Evolutionary conservation across 2,797 vertebrate species (phyloP), one percentile per base, ranked within the genome.

Genomic region (Helicolenus hilgendorfi): DNA sequence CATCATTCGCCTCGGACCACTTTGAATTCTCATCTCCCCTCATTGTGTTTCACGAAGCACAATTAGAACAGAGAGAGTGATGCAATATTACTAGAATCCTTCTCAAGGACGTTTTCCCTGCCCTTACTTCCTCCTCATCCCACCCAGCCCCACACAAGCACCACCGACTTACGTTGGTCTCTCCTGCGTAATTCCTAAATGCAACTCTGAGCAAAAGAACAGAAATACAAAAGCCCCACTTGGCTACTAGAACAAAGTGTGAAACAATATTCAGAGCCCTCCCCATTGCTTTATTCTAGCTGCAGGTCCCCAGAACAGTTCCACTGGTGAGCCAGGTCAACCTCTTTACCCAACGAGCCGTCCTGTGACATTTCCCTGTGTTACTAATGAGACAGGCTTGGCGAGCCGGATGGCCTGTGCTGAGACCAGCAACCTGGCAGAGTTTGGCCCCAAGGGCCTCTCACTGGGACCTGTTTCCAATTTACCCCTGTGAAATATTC

Each of bases 361-460:
- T 77, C 53, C 84, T 76, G 72, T 93, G 93, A 96, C 92, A 95
- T 95, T 93, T 91, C 77, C 65, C 90, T 72, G 91, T 67, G 72
- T 95, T 89, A 90, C 94, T 97, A 97, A 97, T 97, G 95, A 97
- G 96, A 96, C 94, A 88, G 86, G 90, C 84, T 75, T 81, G 85
- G 92, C 75, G 45, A 92, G 53, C 53, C 53, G 86, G 69, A 77
- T 79, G 82, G 79, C 62, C 87, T 74, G 76, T 81, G 91, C 91
- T 91, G 93, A 95, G 92, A 95, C 89, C 93, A 95, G 92, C 77
- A 94, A 86, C 86, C 92, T 94, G 94, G 94, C 91, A 95, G 92
- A 88, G 74, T 90, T 89, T 86, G 79, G 87, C 95, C 95, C 86
- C 88, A 7, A 69, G 96, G 93, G 87, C 81, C 88, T 75, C 31